A percentile compares a stretch with the other conserved stretches of the same genome.
phyloP scores from a whole-genome alignment of 1,140 invertebrate species.

The Lutraria rhynchaena region DNA sequence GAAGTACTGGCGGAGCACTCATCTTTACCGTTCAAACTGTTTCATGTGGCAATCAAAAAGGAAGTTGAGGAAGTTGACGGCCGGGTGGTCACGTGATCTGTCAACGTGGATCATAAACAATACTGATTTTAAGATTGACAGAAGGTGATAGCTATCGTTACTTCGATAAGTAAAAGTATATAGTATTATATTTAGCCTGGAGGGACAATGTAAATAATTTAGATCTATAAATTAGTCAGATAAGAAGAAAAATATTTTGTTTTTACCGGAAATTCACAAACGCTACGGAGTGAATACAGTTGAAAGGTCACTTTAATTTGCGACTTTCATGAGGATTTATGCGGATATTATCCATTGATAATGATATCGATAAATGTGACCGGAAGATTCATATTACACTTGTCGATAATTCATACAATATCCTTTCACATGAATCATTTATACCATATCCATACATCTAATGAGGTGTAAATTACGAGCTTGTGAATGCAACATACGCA shows the following conservation, averaged over 20 bases:
- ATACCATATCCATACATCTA: no score
- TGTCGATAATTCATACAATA: no score
- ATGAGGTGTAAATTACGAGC: no score
- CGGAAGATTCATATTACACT: no score
- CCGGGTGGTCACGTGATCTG: conserved; percentile 52
- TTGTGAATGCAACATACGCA: no score
- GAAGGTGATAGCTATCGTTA: not conserved
- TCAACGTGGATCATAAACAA: conserved; percentile 55
- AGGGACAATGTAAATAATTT: no score
- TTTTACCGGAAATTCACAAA: not conserved
- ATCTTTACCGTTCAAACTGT: conserved; percentile 56
- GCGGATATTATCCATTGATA: no score
- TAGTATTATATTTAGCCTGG: no score
- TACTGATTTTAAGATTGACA: not conserved
- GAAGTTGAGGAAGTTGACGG: conserved; percentile 20
- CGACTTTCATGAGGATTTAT: no score
- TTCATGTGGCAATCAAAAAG: conserved; percentile 49
- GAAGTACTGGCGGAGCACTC: conserved; percentile 66
- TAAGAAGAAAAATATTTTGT: not conserved
- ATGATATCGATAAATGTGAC: no score
- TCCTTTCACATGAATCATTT: no score
- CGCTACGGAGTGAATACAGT: not conserved
- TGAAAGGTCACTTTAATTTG: no score
- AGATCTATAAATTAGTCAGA: not conserved
- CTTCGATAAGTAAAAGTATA: not conserved